Conservation (phyloP, 2,797 vertebrate genomes). For the Sciurus carolinensis region DNA sequence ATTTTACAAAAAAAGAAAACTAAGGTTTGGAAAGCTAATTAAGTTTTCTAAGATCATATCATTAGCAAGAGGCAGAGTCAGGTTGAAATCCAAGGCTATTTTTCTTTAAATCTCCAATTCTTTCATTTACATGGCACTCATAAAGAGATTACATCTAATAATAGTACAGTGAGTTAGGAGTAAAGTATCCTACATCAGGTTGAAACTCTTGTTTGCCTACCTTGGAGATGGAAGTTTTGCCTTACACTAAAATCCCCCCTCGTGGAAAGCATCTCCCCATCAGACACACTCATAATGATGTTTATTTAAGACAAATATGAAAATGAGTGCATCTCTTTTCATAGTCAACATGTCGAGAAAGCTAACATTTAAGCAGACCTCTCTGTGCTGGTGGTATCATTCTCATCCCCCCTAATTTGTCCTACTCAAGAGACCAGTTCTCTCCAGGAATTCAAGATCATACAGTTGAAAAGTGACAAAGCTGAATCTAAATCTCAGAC, state of each 20-base stretch:
- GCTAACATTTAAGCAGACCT: background rate
- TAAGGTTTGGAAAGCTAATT: constrained; percentile 1
- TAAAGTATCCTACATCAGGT: background rate
- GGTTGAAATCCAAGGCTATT: background rate
- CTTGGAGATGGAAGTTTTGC: background rate
- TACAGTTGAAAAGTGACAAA: background rate
- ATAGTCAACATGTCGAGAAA: background rate
- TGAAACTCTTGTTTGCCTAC: background rate
- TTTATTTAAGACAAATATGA: background rate
- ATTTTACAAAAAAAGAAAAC: background rate
- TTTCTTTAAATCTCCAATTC: background rate
- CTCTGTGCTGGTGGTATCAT: background rate
- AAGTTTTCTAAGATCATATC: background rate
- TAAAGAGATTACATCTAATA: background rate
- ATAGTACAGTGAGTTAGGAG: background rate
- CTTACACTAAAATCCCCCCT: background rate
- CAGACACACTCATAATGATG: background rate
- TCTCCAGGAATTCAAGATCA: background rate
- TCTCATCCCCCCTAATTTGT: background rate
- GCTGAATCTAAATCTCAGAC: background rate
- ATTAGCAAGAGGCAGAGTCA: background rate
- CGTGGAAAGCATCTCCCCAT: background rate
- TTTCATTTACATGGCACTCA: background rate
- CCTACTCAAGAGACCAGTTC: background rate
- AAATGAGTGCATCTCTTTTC: background rate